phyloP scores from a whole-genome alignment of 2,888 invertebrate species.

The Gymnosoma rotundatum region DNA sequence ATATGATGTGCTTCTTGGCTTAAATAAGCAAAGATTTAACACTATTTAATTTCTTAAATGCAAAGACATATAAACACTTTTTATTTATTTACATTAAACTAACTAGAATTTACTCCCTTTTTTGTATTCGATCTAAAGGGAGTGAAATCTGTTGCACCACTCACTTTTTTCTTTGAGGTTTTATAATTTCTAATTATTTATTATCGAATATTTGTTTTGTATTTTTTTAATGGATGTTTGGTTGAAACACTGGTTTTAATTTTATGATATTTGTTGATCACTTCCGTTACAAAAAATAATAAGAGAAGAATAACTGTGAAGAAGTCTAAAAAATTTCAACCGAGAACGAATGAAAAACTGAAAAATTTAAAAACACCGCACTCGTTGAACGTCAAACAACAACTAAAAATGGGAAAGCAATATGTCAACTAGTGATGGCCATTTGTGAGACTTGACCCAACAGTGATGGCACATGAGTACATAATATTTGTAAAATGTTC shows the following conservation, averaged over 20 bases:
- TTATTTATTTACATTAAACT: slow-evolving; percentile 35
- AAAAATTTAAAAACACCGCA: slow-evolving; percentile 65
- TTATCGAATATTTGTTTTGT: slow-evolving; percentile 18
- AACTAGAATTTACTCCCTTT: slow-evolving; percentile 36
- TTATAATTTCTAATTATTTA: slow-evolving; percentile 22
- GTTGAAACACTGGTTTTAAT: slow-evolving; percentile 30
- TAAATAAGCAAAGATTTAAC: slow-evolving; percentile 29
- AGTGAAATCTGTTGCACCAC: slow-evolving; percentile 69
- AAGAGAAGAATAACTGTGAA: slow-evolving; percentile 51
- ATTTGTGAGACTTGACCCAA: neutral
- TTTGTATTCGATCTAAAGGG: slow-evolving; percentile 37
- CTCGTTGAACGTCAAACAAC: slow-evolving; percentile 67
- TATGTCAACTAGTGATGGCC: slow-evolving; percentile 33
- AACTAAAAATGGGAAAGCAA: slow-evolving; percentile 65
- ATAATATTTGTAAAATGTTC: no score
- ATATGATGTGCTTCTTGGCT: neutral
- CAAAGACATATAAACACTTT: slow-evolving; percentile 50
- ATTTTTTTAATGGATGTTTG: slow-evolving; percentile 1
- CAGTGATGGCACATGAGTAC: no score
- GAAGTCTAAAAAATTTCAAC: slow-evolving; percentile 66
- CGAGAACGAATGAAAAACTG: slow-evolving; percentile 72
- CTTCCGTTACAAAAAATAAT: slow-evolving; percentile 45
- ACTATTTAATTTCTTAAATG: slow-evolving; percentile 35
- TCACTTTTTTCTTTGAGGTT: slow-evolving; percentile 51
- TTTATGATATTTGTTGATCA: slow-evolving; percentile 31